Evolutionary conservation across 2,797 vertebrate species (phyloP).

Genomic region (Ispidina picta): DNA sequence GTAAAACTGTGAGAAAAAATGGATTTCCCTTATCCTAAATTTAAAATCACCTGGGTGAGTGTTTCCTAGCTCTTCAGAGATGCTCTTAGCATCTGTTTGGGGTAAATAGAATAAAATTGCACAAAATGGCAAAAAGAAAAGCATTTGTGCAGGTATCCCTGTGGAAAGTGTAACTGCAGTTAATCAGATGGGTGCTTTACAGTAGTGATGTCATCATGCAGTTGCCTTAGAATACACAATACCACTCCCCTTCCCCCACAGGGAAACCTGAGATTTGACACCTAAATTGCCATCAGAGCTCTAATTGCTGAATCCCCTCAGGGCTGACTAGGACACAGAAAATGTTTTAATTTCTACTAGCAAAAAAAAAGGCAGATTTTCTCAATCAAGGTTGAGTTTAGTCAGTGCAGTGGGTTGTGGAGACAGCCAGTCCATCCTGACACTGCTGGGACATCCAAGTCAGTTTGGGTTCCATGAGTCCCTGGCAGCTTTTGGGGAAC

Average conservation of each 20-base stretch:
- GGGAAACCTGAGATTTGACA: background rate
- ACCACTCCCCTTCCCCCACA: background rate
- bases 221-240: background rate
- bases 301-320: background rate
- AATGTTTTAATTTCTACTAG: background rate
- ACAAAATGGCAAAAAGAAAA: background rate
- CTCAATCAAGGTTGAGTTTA: background rate
- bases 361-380: background rate
- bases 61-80: background rate
- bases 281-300: background rate
- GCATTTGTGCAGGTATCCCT: background rate
- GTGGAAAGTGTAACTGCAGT: background rate
- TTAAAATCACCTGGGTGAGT: background rate
- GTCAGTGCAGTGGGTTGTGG: fast-evolving
- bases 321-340: background rate
- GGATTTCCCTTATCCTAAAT: background rate
- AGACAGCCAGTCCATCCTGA: background rate
- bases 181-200: background rate
- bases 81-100: background rate
- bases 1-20: background rate
- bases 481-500: background rate
- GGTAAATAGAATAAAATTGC: background rate
- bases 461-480: background rate
- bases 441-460: background rate
- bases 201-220: background rate